A percentile compares a stretch with the other conserved stretches of the same genome.
These are phyloP conservation scores for Aspidoscelis tigris DNA, from an alignment of 2,113 vertebrate species.

Conservation along the genomic window DNA sequence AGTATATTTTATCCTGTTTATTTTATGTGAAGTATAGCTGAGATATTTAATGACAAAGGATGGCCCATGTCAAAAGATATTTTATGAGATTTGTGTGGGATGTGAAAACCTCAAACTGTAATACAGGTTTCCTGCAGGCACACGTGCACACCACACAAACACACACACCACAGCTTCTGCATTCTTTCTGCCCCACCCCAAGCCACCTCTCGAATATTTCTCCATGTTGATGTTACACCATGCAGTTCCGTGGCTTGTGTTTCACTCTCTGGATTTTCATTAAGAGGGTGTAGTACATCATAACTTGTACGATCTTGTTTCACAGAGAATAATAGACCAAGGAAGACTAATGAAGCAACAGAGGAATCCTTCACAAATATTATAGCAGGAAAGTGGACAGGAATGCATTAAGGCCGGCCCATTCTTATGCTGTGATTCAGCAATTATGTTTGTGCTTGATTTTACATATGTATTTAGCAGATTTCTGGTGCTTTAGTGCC, in stretches of 20 bases:
- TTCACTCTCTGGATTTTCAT: constrained; percentile 42
- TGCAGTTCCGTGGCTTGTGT: constrained; percentile 12
- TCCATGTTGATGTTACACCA: constrained; percentile 37
- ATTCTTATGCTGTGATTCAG: constrained; percentile 15
- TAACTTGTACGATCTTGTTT: background rate
- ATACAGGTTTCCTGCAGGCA: background rate
- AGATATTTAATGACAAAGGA: background rate
- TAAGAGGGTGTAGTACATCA: constrained; percentile 43
- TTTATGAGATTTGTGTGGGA: constrained; percentile 21
- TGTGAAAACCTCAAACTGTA: constrained; percentile 19
- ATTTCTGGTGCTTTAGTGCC: background rate
- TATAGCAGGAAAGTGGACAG: background rate
- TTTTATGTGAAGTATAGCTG: background rate
- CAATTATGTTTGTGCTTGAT: background rate
- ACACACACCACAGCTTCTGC: background rate
- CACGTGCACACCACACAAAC: background rate
- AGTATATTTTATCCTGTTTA: too few species aligned
- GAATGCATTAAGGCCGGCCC: accelerated
- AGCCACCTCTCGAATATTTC: constrained; percentile 31
- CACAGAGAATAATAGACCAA: constrained; percentile 21
- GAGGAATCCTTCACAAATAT: background rate
- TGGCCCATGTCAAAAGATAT: background rate
- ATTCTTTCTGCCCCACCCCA: accelerated
- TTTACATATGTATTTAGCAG: background rate
- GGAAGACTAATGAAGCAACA: background rate